A percentile compares a stretch with the other conserved stretches of the same genome.
Evolutionary conservation across 2,797 vertebrate genomes (phyloP).

Genomic region (Paramormyrops hopkinsi): DNA sequence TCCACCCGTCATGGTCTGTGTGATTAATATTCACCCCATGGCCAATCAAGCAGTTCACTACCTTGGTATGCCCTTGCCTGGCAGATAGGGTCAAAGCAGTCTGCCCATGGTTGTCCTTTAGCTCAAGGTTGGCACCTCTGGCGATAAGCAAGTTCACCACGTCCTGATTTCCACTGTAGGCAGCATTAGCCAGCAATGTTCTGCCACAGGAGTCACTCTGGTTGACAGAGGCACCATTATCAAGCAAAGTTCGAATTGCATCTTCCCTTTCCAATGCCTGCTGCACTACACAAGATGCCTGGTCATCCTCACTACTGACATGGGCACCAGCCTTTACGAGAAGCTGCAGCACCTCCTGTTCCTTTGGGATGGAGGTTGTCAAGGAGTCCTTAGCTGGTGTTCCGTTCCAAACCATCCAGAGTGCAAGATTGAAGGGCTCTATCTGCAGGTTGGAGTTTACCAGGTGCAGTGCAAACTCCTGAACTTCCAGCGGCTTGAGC

Average conservation of each 20-base stretch:
- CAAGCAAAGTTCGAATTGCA: constrained; percentile 85
- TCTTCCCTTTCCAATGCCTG: constrained; percentile 94
- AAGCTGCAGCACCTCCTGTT: constrained; percentile 92
- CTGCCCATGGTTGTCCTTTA: constrained; percentile 86
- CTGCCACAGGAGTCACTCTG: constrained; percentile 86
- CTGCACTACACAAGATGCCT: constrained; percentile 84
- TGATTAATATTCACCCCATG: constrained; percentile 91
- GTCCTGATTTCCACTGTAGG: constrained; percentile 89
- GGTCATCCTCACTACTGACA: constrained; percentile 86
- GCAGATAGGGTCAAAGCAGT: constrained; percentile 92
- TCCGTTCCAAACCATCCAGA: constrained; percentile 99
- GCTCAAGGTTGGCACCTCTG: constrained; percentile 83
- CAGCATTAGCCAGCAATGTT: constrained; percentile 85
- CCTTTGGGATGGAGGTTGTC: constrained; percentile 82
- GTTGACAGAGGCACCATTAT: constrained; percentile 88
- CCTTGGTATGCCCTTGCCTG: constrained; percentile 93
- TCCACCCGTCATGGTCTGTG: constrained; percentile 95
- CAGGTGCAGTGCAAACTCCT: constrained; percentile 91
- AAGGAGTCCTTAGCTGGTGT: constrained; percentile 92
- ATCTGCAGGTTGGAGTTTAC: constrained; percentile 89
- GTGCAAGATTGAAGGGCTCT: constrained; percentile 83
- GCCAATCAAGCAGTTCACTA: constrained; percentile 90
- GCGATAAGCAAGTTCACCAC: constrained; percentile 89
- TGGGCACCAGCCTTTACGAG: constrained; percentile 94
- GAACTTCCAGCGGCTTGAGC: constrained; percentile 82